Percentiles rank a stretch among this genome's conserved stretches.
Conservation (phyloP, 1,140 invertebrate genomes). For the Zaprionus nigranus region DNA sequence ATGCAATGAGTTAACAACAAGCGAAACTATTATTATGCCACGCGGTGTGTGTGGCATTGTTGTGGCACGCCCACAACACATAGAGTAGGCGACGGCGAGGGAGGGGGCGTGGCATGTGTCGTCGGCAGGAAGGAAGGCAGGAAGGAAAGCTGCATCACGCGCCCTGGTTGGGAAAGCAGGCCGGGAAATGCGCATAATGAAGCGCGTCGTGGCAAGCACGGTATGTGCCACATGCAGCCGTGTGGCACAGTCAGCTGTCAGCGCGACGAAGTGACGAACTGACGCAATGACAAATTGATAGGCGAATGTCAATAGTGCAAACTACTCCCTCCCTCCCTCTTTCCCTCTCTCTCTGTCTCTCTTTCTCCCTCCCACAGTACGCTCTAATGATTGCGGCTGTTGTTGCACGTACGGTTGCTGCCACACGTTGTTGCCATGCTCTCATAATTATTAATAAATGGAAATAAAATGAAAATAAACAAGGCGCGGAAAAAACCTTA, state of each 20-base stretch:
- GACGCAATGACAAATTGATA: conserved; percentile 11
- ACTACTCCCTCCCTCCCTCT: background rate
- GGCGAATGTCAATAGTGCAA: conserved; percentile 25
- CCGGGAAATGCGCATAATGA: conserved; percentile 68
- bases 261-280: background rate
- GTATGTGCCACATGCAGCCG: conserved; percentile 58
- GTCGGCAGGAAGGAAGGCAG: conserved; percentile 6
- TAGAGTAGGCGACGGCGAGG: background rate
- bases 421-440: conserved; percentile 5
- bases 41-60: conserved; percentile 42
- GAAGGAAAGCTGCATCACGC: conserved; percentile 10
- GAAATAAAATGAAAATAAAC: conserved; percentile 8
- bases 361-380: conserved; percentile 5
- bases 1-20: conserved; percentile 2
- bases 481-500: conserved; percentile 6
- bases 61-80: conserved; percentile 51
- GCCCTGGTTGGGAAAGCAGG: background rate
- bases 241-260: conserved; percentile 37
- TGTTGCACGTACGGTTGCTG: conserved; percentile 6
- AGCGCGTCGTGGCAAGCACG: conserved; percentile 63
- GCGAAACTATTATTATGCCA: conserved; percentile 43
- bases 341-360: background rate
- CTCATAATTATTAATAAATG: conserved; percentile 8
- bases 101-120: conserved; percentile 6
- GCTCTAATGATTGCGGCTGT: conserved; percentile 42